Percentiles rank a stretch among this genome's conserved stretches.
phyloP scores from a whole-genome alignment of 2,888 invertebrate species.

The Phasia obesa region DNA sequence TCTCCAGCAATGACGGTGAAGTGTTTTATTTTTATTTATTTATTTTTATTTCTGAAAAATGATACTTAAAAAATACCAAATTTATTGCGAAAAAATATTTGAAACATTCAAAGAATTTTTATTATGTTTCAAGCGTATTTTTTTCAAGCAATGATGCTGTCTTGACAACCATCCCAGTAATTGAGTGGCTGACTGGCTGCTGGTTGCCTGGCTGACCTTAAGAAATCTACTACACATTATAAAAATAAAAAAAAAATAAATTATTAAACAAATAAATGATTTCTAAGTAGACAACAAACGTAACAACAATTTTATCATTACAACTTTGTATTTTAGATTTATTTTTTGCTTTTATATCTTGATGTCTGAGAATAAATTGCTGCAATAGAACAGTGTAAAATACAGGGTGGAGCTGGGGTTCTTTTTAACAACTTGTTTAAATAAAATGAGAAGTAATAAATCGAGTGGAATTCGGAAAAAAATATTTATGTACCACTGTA shows the following conservation, averaged over 20 bases:
- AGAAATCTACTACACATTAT: conserved; percentile 24
- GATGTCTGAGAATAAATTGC: conserved; percentile 30
- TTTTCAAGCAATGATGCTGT: neutral
- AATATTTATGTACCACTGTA: too few species aligned
- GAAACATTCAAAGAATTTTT: too few species aligned
- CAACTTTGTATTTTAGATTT: conserved; percentile 19
- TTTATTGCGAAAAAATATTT: too few species aligned
- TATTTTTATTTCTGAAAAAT: too few species aligned
- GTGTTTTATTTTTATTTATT: too few species aligned
- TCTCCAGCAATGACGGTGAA: too few species aligned
- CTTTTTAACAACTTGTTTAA: neutral
- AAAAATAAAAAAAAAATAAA: conserved; percentile 18
- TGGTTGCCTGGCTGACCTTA: conserved; percentile 41
- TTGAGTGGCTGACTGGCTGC: conserved; percentile 8
- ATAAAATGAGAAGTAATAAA: too few species aligned
- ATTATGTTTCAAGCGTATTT: neutral
- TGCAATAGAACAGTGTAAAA: conserved; percentile 8
- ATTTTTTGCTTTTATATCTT: conserved; percentile 20
- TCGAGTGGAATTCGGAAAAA: too few species aligned
- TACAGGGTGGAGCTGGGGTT: neutral
- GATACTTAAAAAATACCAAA: too few species aligned
- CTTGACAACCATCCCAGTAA: conserved; percentile 32
- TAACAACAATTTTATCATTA: conserved; percentile 6
- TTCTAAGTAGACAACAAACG: conserved; percentile 24
- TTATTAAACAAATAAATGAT: conserved; percentile 40